Percentiles rank a stretch among this genome's conserved stretches.
Conservation (phyloP, 2,888 invertebrate genomes). For the Agonopterix alstromeriana region DNA sequence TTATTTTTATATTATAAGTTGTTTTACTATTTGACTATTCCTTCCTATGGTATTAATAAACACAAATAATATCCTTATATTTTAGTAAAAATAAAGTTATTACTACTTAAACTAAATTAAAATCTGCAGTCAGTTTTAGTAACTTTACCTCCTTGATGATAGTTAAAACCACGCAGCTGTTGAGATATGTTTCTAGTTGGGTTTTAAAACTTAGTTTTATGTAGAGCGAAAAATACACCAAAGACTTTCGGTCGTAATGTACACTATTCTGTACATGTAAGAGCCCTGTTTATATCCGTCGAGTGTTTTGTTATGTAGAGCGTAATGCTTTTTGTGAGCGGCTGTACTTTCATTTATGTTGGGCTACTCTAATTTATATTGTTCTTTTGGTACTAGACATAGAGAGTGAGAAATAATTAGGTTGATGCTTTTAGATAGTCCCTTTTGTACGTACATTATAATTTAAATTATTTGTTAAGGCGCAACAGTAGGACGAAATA, state of each 20-base stretch:
- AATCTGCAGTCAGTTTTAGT: not conserved
- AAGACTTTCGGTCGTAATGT: constrained; percentile 7
- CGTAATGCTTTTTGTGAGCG: constrained; percentile 20
- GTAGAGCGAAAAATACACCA: constrained; percentile 39
- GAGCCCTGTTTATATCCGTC: constrained; percentile 31
- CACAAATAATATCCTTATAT: too few species aligned
- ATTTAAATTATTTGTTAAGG: too few species aligned
- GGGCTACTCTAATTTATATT: constrained; percentile 2
- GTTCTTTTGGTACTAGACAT: not conserved
- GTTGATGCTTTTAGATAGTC: too few species aligned
- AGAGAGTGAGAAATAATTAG: too few species aligned
- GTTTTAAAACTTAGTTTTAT: constrained; percentile 49
- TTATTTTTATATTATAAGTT: too few species aligned
- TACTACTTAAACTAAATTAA: not conserved
- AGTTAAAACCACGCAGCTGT: constrained; percentile 49
- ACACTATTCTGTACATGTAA: constrained; percentile 1
- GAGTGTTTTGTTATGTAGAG: constrained; percentile 33
- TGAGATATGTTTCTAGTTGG: constrained; percentile 37
- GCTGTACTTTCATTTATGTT: constrained; percentile 7
- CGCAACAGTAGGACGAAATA: too few species aligned
- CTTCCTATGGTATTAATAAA: too few species aligned
- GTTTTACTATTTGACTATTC: too few species aligned
- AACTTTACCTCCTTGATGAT: constrained; percentile 9
- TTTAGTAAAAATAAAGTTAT: too few species aligned
- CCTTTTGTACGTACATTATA: too few species aligned